Base-by-base conservation (phyloP, 2,888 invertebrate genomes). In the Lysandra coridon region DNA sequence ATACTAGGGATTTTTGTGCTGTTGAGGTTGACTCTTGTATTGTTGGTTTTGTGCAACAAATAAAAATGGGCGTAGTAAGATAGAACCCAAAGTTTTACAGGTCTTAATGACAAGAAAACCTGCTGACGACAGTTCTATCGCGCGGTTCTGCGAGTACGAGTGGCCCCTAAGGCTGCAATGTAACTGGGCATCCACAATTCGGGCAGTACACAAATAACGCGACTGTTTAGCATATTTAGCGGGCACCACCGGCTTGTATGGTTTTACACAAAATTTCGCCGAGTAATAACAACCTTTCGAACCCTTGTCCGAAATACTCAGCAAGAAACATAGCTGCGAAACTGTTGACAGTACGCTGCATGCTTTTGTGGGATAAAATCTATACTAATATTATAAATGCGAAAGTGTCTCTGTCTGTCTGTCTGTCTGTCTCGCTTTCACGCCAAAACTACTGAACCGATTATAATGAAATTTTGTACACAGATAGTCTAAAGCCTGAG, bases 261-360 rank as follows among this genome's bases (percentile, higher is more conserved):
- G 77, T 80, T 80, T 80, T 62, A 69, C 79, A 79, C 79, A 78
- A 76, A 78, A 57, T 60, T 78, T 78, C 62, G 78, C 79, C 74
- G 33, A 77, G 73, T 78, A 49, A 73, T 78, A 53, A 64, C 75
- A 78, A 62, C 78, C 78, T 80, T 80, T 80, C 80, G 30, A 37
- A 80, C 80, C 80, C 80, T 78, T 49, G 80, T 80, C 78, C 49
- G 12, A 78, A n/a, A 78, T 76, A 76, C 44, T 69, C 74, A 79
- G 75, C 79, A 80, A 57, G 76, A 76, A 76, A 76, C 53, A 33
- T 49, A 33, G 57, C 30, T 76, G 76, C 49, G 49, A 40, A 49
- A 76, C 17, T 23, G 6, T 76, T 53, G 30, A 33, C 7, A 4
- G 17, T 33, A 76, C 6, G 2, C 23, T 17, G 33, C 7, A 57